Evolutionary conservation across 1,140 invertebrate genomes (phyloP), one percentile per base, ranked within the genome.

Genomic region (Meteorus sp.): DNA sequence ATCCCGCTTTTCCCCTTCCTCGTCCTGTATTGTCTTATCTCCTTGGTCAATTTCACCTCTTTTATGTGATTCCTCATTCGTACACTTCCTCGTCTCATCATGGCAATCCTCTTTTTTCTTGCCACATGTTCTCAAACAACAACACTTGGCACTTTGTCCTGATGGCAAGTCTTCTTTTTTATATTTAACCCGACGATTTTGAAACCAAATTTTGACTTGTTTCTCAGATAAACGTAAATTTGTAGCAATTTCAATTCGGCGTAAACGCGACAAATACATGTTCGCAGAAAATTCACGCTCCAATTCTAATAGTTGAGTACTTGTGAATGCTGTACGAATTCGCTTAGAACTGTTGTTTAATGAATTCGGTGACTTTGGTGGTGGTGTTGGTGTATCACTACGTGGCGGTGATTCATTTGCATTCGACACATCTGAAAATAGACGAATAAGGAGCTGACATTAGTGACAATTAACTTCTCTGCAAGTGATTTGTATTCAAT

Each of bases 171-270:
- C 89, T 66, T 89, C 91, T 69, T 95, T 95, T 83, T 96, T 95
- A 73, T 93, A 86, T 71, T 96, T 96, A 2, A 96, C 94, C 2
- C 94, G 82, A 9, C 89, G 83, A 72, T 95, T 95, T 75, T 96
- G 93, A 71, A 96, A 93, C 94, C 94, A 97, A 53, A 96, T 96
- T 76, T 94, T 96, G 35, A 96, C 93, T 79, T 96, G 94, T 73
- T 97, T 97, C 78, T 97, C 94, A 0, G 92, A 94, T 0, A 97
- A 76, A 19, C 89, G 85, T 48, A 97, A 77, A 63, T 90, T 87
- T 4, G 92, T 94, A 0, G 95, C 95, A 48, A 97, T 94, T 74
- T 97, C 94, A 62, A 97, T 96, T 58, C 94, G 82, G 35, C 94
- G 81, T 27, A 96, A 82, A 23, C 94, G 84, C 0, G 93, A 95